Evolutionary conservation across 2,888 invertebrate species (phyloP).

Genomic region (Melanophora roralis): DNA sequence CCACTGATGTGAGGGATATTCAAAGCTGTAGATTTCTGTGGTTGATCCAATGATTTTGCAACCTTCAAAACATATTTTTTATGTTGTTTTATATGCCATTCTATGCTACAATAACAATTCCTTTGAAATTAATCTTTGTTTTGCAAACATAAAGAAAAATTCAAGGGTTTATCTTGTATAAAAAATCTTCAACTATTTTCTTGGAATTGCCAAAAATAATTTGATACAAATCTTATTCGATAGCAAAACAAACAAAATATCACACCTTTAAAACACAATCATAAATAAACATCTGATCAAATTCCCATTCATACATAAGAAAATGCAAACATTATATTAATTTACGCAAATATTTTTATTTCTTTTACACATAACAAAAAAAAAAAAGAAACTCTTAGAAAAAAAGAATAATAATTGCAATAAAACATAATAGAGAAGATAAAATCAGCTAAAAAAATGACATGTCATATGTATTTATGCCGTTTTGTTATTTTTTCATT

Average conservation of each 20-base stretch:
- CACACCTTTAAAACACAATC: slow-evolving; percentile 47
- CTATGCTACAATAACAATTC: no score
- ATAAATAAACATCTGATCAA: slow-evolving; percentile 43
- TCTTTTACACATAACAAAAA: background rate
- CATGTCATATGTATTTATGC: background rate
- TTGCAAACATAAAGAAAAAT: background rate
- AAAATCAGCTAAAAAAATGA: slow-evolving; percentile 23
- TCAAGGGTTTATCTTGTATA: slow-evolving; percentile 39
- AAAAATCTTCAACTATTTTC: background rate
- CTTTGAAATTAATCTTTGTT: background rate
- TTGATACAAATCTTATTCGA: slow-evolving; percentile 4
- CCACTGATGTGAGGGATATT: no score
- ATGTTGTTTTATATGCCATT: slow-evolving; percentile 14
- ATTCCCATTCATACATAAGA: slow-evolving; percentile 33
- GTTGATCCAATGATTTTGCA: background rate
- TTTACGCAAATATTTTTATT: slow-evolving; percentile 44
- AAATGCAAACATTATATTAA: slow-evolving; percentile 27
- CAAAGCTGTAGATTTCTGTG: no score
- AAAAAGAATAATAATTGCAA: background rate
- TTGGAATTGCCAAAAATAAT: slow-evolving; percentile 20
- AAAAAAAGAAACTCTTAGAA: background rate
- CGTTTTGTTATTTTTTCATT: background rate
- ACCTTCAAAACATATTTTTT: background rate
- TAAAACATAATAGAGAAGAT: slow-evolving; percentile 24
- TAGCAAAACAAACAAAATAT: slow-evolving; percentile 36